Evolutionary conservation across 2,113 vertebrate species (phyloP).

Genomic region (Eclectus roratus): DNA sequence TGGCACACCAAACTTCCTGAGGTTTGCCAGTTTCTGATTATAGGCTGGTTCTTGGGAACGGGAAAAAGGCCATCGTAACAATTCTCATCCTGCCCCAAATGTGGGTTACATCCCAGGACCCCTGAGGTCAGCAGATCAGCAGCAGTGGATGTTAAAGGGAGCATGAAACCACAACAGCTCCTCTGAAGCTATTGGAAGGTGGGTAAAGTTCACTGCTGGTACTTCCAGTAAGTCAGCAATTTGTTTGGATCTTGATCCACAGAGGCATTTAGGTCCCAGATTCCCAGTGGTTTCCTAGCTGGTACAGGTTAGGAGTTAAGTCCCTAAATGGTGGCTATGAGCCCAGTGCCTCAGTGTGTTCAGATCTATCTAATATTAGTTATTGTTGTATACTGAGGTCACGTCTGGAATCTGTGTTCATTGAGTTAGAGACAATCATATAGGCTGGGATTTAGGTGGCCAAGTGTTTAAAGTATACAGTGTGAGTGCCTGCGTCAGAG

Average conservation of each 20-base stretch:
- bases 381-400: neutral
- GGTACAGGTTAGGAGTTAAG: neutral
- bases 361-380: neutral
- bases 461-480: neutral
- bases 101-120: slow-evolving; percentile 9
- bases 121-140: slow-evolving; percentile 29
- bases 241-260: neutral
- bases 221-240: slow-evolving; percentile 21
- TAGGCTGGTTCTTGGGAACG: slow-evolving; percentile 1
- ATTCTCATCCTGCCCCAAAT: neutral
- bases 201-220: neutral
- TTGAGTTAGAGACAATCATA: neutral
- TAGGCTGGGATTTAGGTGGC: neutral
- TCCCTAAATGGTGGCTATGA: neutral
- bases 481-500: neutral
- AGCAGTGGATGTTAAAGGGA: neutral
- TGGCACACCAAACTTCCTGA: neutral
- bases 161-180: neutral
- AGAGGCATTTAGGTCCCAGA: neutral
- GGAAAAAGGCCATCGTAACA: neutral
- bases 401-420: neutral
- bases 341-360: neutral
- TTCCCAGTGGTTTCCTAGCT: neutral
- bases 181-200: neutral
- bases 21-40: slow-evolving; percentile 52